Evolutionary conservation across 2,888 invertebrate genomes (phyloP).

Genomic region (Leptogaster cylindrica): DNA sequence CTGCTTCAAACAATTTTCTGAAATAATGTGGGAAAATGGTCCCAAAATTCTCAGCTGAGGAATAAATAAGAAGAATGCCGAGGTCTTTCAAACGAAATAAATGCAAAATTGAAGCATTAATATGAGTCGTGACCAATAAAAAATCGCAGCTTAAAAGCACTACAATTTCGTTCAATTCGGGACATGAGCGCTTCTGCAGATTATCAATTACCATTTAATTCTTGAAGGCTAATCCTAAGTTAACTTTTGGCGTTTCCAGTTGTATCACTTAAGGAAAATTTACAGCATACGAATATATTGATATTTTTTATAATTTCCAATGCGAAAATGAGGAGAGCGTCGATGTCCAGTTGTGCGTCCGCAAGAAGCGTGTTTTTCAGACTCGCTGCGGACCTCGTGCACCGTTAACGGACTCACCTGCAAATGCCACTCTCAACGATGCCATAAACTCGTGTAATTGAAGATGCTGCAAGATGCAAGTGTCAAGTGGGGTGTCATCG

Average conservation of each 20-base stretch:
- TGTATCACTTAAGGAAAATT: slow-evolving; percentile 4
- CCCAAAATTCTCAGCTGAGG: too few species aligned
- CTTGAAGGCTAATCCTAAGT: slow-evolving; percentile 11
- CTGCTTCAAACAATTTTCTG: too few species aligned
- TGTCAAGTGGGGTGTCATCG: slow-evolving; percentile 36
- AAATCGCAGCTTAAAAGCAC: too few species aligned
- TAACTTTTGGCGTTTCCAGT: slow-evolving; percentile 6
- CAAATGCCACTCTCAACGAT: slow-evolving; percentile 33
- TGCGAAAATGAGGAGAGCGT: not conserved
- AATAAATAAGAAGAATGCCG: too few species aligned
- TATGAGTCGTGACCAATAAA: too few species aligned
- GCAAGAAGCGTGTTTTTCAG: slow-evolving; percentile 24
- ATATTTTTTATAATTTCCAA: too few species aligned
- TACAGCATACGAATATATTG: not conserved
- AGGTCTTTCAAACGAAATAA: too few species aligned
- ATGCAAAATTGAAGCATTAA: too few species aligned
- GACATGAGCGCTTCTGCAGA: too few species aligned
- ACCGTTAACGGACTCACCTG: slow-evolving; percentile 24
- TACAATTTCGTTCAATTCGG: too few species aligned
- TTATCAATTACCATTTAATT: slow-evolving; percentile 23
- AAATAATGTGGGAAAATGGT: too few species aligned
- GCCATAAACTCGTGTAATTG: slow-evolving; percentile 35
- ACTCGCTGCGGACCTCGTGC: not conserved
- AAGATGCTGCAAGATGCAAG: slow-evolving; percentile 28
- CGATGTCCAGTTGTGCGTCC: not conserved